Conservation (phyloP, 1,140 invertebrate genomes). For the Tetramorium simillimum region DNA sequence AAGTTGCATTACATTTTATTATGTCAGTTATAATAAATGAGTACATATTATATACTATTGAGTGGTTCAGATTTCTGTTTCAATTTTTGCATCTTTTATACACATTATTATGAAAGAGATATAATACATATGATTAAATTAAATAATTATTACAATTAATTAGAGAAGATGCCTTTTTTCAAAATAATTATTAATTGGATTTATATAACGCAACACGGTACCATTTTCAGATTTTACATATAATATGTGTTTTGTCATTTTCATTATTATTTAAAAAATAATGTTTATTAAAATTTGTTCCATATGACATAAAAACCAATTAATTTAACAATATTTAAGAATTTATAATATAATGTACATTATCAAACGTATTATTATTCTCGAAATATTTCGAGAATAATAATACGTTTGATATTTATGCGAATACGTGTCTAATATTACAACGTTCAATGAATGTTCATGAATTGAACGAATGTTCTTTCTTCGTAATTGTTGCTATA, state of each 20-base stretch:
- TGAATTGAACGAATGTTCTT: no score
- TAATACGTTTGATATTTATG: background rate
- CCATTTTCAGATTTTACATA: background rate
- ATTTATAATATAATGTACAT: background rate
- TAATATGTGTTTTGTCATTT: background rate
- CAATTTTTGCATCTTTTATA: background rate
- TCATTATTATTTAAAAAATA: background rate
- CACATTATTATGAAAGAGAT: background rate
- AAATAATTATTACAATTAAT: background rate
- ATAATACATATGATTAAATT: constrained; percentile 12
- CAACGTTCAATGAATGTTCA: no score
- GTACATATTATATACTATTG: background rate
- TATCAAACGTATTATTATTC: no score
- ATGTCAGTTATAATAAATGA: background rate
- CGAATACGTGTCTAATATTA: background rate
- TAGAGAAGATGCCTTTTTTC: no score
- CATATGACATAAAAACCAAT: background rate
- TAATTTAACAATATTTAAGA: background rate
- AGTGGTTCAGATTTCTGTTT: background rate
- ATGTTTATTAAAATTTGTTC: background rate
- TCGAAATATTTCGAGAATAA: background rate
- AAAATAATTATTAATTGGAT: constrained; percentile 3
- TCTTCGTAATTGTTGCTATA: background rate
- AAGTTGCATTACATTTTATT: background rate
- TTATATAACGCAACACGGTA: background rate